Conservation (phyloP, 2,888 invertebrate genomes). For the Trissonchulus sp. region DNA sequence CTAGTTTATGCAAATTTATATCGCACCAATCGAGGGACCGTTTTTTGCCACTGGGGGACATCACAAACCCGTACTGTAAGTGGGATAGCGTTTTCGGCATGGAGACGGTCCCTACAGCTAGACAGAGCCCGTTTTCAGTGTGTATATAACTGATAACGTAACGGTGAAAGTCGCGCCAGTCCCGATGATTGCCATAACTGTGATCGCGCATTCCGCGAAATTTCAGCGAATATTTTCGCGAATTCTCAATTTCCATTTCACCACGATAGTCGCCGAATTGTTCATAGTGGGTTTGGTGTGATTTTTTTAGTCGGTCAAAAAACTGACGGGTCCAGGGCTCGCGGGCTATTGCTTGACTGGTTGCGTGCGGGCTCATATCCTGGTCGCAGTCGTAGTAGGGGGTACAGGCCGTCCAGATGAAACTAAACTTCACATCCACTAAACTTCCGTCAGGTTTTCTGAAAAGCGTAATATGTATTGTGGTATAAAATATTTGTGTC, state of each 20-base stretch:
- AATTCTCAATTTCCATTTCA: background rate
- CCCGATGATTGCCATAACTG: slow-evolving; percentile 62
- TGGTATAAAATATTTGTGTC: no score
- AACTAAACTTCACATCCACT: slow-evolving; percentile 62
- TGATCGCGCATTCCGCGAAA: slow-evolving; percentile 24
- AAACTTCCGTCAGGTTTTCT: slow-evolving; percentile 45
- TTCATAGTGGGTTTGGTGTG: slow-evolving; percentile 75
- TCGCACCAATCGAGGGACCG: slow-evolving; percentile 15
- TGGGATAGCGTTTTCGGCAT: slow-evolving; percentile 61
- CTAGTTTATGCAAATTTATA: background rate
- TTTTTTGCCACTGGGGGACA: slow-evolving; percentile 47
- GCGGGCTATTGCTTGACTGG: slow-evolving; percentile 68
- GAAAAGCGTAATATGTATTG: no score
- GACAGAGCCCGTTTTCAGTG: slow-evolving; percentile 64
- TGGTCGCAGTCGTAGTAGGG: slow-evolving; percentile 68
- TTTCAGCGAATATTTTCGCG: background rate
- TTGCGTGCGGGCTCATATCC: slow-evolving; percentile 63
- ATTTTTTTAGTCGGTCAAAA: slow-evolving; percentile 65
- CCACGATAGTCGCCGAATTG: slow-evolving; percentile 67
- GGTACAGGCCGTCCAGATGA: slow-evolving; percentile 63
- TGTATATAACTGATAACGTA: slow-evolving; percentile 73
- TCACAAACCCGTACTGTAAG: slow-evolving; percentile 64
- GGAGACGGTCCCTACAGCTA: slow-evolving; percentile 68
- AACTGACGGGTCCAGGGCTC: slow-evolving; percentile 68
- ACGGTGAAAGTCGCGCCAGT: slow-evolving; percentile 69